Conservation (phyloP, 2,888 invertebrate genomes). For the Apamea epomidion region DNA sequence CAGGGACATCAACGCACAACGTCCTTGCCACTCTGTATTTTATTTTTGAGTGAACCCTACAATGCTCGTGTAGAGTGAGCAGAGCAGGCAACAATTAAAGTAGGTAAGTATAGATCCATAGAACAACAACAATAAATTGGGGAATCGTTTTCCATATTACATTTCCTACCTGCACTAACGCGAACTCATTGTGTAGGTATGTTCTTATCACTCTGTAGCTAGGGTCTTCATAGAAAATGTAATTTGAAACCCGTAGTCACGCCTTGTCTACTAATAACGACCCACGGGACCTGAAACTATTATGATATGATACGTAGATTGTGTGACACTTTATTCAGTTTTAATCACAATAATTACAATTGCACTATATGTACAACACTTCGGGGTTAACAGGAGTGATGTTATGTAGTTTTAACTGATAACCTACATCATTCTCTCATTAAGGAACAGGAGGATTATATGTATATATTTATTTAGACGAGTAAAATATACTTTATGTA, state of each 20-base stretch:
- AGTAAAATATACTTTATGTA: too few relatives aligned
- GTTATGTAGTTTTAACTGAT: slow-evolving; percentile 3
- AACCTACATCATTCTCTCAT: neutral
- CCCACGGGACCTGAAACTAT: slow-evolving; percentile 44
- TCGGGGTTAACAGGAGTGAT: neutral
- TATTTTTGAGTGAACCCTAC: neutral
- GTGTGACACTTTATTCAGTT: slow-evolving; percentile 1
- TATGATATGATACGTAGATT: slow-evolving; percentile 21
- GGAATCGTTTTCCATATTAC: neutral
- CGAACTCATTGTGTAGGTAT: slow-evolving; percentile 20
- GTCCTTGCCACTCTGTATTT: neutral
- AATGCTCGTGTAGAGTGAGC: neutral
- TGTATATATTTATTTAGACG: too few relatives aligned
- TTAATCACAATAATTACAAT: slow-evolving; percentile 3
- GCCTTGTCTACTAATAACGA: slow-evolving; percentile 42
- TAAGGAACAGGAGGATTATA: too few relatives aligned
- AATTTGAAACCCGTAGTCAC: slow-evolving; percentile 44
- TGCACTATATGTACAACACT: neutral
- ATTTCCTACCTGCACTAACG: slow-evolving; percentile 1
- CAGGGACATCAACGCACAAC: too few relatives aligned
- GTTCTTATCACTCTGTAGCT: neutral
- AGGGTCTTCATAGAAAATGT: slow-evolving; percentile 47
- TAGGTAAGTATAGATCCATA: neutral
- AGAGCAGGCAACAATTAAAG: neutral
- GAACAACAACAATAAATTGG: neutral